These are phyloP conservation scores for Lepus timidus DNA, from an alignment of 2,113 vertebrate species.

Conservation along the genomic window DNA sequence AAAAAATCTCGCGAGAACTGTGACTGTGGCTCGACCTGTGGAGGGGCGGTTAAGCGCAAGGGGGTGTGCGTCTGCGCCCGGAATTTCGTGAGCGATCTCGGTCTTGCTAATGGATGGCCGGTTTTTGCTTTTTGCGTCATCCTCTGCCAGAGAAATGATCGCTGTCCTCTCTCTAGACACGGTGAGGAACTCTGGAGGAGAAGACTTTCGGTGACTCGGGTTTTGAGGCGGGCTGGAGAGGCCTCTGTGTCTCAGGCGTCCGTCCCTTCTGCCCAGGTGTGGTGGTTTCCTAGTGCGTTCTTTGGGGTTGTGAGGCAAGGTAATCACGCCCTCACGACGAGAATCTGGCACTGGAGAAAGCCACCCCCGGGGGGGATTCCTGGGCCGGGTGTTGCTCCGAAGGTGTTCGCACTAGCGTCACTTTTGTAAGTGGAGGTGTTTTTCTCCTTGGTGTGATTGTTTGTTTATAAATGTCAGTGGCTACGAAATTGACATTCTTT, in stretches of 20 bases:
- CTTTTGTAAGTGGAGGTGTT: background rate
- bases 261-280: background rate
- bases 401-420: background rate
- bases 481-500: background rate
- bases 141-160: slow-evolving; percentile 40
- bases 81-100: background rate
- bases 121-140: slow-evolving; percentile 1
- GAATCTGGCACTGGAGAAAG: background rate
- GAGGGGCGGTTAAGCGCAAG: fast-evolving
- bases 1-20: slow-evolving; percentile 73
- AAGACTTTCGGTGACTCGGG: background rate
- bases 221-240: background rate
- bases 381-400: slow-evolving; percentile 4
- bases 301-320: background rate
- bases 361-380: background rate
- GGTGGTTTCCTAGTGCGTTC: background rate
- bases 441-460: background rate
- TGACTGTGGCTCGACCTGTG: no score
- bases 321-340: background rate
- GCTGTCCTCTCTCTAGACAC: slow-evolving; percentile 71
- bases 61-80: fast-evolving
- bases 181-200: slow-evolving; percentile 68
- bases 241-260: background rate
- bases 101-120: background rate
- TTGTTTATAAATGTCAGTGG: background rate